A percentile compares a stretch with the other conserved stretches of the same genome.
Evolutionary conservation across 1,140 invertebrate species (phyloP).

Genomic region (Ruditapes philippinarum): DNA sequence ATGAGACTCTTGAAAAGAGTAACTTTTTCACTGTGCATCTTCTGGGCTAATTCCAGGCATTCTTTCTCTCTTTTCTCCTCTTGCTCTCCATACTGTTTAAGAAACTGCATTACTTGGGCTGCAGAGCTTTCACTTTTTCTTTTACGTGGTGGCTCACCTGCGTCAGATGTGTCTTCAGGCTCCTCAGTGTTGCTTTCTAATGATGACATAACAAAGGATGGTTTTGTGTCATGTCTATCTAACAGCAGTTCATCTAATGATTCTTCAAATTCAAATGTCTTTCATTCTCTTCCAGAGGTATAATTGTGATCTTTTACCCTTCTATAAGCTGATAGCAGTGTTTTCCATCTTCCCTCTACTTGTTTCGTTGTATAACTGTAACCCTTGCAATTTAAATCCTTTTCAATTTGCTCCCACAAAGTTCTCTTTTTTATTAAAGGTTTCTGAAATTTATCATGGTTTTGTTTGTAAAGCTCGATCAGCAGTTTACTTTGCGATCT

Average conservation of each 20-base stretch:
- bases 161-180: background rate
- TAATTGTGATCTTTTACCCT: too few relatives aligned
- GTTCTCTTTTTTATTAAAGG: too few relatives aligned
- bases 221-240: background rate
- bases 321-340: too few relatives aligned
- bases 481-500: too few relatives aligned
- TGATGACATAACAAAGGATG: background rate
- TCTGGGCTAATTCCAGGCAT: background rate
- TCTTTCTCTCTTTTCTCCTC: background rate
- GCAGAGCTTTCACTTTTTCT: background rate
- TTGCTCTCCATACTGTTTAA: background rate
- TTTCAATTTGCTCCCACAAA: too few relatives aligned
- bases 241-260: background rate
- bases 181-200: background rate
- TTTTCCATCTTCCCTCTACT: too few relatives aligned
- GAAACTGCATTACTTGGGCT: background rate
- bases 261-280: background rate
- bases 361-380: too few relatives aligned
- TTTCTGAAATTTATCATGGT: too few relatives aligned
- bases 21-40: background rate
- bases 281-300: too few relatives aligned
- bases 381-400: too few relatives aligned
- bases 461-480: too few relatives aligned
- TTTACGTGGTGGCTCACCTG: background rate
- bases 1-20: background rate